Base-by-base conservation (phyloP, 2,113 vertebrate genomes). In the Ivindomyrus marchei region DNA sequence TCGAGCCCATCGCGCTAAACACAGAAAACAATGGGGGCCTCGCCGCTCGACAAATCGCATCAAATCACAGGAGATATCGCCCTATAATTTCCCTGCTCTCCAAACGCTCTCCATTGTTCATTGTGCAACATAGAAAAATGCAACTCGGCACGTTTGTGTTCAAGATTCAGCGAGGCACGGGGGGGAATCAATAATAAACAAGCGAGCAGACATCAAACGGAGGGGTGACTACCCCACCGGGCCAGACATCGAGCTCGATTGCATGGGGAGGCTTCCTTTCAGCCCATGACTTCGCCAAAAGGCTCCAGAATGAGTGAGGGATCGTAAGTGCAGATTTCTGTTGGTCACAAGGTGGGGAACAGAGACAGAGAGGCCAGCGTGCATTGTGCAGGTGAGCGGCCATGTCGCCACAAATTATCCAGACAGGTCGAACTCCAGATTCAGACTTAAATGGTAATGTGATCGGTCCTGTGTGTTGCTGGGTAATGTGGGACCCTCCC, bases 261-360 rank as follows among this genome's bases (percentile, higher is more conserved):
- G 94, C 94, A 95, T 90, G 27, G 24, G 50, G 94, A 94, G 93
- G 93, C 92, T 93, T 17, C 21, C 17, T 24, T 87, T 46, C 58
- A 88, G 53, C n/a, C 21, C 39, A 66, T 93, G 94, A 94, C 91
- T 93, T 90, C 94, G 93, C 94, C 92, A 45, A 94, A 93, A 95
- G 91, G 94, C 90, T 94, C 91, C 0, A 90, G 91, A 27, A 90
- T 93, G 93, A 93, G 90, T 90, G 94, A 92, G 31, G 47, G 19
- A 56, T 36, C 85, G 53, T 53, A 53, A 56, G 17, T 53, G 47
- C 31, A 39, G 56, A 56, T 56, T 87, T 47, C 27, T 15, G n/a
- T 87, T 3, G 9, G n/a, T 27, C 27, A 11, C 27, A 4, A 31
- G 27, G 27, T 19, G 17, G 85, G 10, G 15, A 39, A 36, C 2